A percentile compares a stretch with the other conserved stretches of the same genome.
Conservation (phyloP, 2,888 invertebrate genomes). For the Watsonalla cultraria region DNA sequence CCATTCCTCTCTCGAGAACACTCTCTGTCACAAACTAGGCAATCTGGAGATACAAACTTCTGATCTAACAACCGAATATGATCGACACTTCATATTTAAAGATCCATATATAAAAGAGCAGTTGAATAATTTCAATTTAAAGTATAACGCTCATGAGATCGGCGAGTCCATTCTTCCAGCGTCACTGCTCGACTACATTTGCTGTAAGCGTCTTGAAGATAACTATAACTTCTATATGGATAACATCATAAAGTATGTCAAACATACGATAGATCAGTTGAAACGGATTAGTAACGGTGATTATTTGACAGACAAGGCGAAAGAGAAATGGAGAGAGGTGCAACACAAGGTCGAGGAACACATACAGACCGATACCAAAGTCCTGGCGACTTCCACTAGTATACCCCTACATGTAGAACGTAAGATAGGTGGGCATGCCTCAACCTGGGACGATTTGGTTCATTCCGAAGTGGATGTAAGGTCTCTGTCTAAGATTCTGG, state of each 20-base stretch:
- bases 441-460: slow-evolving; percentile 55
- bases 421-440: slow-evolving; percentile 28
- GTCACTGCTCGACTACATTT: slow-evolving; percentile 61
- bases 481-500: slow-evolving; percentile 57
- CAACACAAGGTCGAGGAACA: slow-evolving; percentile 17
- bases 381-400: slow-evolving; percentile 49
- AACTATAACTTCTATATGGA: slow-evolving; percentile 69
- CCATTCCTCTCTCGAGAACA: slow-evolving; percentile 40
- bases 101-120: slow-evolving; percentile 51
- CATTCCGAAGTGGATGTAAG: slow-evolving; percentile 63
- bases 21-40: slow-evolving; percentile 55
- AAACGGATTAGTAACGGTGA: slow-evolving; percentile 71
- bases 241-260: slow-evolving; percentile 59
- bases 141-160: slow-evolving; percentile 28
- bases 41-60: slow-evolving; percentile 44
- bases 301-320: slow-evolving; percentile 62
- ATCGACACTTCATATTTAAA: slow-evolving; percentile 44
- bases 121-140: slow-evolving; percentile 34
- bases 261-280: slow-evolving; percentile 65
- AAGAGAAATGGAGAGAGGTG: slow-evolving; percentile 60
- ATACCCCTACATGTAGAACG: slow-evolving; percentile 51
- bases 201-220: slow-evolving; percentile 59
- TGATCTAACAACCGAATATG: slow-evolving; percentile 32
- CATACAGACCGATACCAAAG: slow-evolving; percentile 30
- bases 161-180: slow-evolving; percentile 42